A percentile compares a stretch with the other conserved stretches of the same genome.
Evolutionary conservation across 2,888 invertebrate species (phyloP).

Genomic region (Nemotelus pantherinus): DNA sequence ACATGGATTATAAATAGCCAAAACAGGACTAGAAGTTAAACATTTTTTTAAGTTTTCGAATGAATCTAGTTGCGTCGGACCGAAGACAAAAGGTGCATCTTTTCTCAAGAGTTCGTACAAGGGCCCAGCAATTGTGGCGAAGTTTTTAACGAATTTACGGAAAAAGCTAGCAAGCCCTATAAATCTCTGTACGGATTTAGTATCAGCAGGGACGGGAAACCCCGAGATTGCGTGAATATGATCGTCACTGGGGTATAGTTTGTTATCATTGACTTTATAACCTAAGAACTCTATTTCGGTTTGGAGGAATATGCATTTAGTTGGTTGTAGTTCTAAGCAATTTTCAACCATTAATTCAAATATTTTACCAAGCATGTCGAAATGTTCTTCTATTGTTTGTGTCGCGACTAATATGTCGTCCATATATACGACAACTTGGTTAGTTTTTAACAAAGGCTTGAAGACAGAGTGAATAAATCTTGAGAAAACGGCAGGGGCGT

Average conservation of each 20-base stretch:
- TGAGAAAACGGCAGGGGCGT: conserved; percentile 44
- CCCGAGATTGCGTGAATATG: not conserved
- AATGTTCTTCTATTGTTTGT: too few species aligned
- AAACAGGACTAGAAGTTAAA: too few species aligned
- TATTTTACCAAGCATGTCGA: too few species aligned
- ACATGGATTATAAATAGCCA: too few species aligned
- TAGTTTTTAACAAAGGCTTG: too few species aligned
- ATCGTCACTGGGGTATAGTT: not conserved
- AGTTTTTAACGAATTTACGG: conserved; percentile 49
- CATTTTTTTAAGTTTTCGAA: too few species aligned
- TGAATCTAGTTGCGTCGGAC: conserved; percentile 38
- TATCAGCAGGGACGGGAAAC: not conserved
- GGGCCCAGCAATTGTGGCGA: conserved; percentile 53
- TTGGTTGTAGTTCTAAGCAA: not conserved
- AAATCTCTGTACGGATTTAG: not conserved
- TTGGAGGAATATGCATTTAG: not conserved
- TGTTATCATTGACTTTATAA: not conserved
- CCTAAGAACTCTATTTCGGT: not conserved
- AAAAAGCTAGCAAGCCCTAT: conserved; percentile 38
- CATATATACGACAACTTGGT: too few species aligned
- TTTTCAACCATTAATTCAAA: not conserved
- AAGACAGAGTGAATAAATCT: too few species aligned
- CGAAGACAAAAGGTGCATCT: conserved; percentile 46
- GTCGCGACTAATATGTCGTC: too few species aligned
- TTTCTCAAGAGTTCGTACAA: conserved; percentile 52